Percentiles rank a stretch among this genome's conserved stretches.
Evolutionary conservation across 2,113 vertebrate genomes (phyloP).

Genomic region (Oryzias melastigma): DNA sequence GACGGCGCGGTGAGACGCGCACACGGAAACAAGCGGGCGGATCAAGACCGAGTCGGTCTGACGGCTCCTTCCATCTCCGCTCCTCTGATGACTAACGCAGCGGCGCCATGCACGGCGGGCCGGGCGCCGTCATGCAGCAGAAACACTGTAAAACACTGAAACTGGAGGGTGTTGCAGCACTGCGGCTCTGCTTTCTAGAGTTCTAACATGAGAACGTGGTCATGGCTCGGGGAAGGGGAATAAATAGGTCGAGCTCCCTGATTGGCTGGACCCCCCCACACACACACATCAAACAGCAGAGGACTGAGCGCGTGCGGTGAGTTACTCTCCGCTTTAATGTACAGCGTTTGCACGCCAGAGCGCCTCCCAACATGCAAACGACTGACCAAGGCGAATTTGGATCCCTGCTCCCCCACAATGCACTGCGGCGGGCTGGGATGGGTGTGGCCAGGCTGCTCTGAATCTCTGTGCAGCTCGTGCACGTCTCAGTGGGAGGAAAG

Average conservation of each 20-base stretch:
- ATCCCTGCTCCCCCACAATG: conserved; percentile 6
- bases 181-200: background rate
- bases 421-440: conserved; percentile 4
- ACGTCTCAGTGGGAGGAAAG: conserved; percentile 49
- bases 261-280: conserved; percentile 45
- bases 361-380: conserved; percentile 13
- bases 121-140: conserved; percentile 22
- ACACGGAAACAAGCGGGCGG: conserved; percentile 20
- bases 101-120: conserved; percentile 2
- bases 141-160: conserved; percentile 9
- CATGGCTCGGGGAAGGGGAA: conserved; percentile 16
- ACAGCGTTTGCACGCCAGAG: background rate
- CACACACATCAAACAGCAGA: conserved; percentile 6
- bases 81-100: conserved; percentile 51
- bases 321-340: background rate
- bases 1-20: conserved; percentile 35
- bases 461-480: conserved; percentile 1
- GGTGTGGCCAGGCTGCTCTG: conserved; percentile 22
- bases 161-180: background rate
- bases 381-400: conserved; percentile 23
- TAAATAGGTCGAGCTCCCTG: conserved; percentile 39
- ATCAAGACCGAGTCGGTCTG: conserved; percentile 38
- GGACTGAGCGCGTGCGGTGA: conserved; percentile 3
- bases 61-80: conserved; percentile 50
- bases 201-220: conserved; percentile 20